A percentile compares a stretch with the other conserved stretches of the same genome.
These are phyloP conservation scores for Aquatica leii DNA, from an alignment of 2,888 invertebrate species.

Conservation along the genomic window DNA sequence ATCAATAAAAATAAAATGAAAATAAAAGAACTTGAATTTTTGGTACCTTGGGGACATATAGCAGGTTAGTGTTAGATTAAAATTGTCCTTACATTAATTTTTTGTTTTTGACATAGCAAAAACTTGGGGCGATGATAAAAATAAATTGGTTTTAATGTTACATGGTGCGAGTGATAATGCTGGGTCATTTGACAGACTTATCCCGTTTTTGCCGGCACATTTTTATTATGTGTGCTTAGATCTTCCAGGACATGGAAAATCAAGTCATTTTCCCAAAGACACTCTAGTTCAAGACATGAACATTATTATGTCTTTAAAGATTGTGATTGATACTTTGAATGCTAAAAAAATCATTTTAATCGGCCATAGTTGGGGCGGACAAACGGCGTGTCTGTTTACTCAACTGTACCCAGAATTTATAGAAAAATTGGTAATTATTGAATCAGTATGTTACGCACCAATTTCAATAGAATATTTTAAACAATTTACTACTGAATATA, in stretches of 20 bases:
- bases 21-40: constrained; percentile 58
- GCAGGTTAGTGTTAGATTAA: constrained; percentile 53
- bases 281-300: constrained; percentile 58
- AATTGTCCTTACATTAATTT: neutral
- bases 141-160: constrained; percentile 65
- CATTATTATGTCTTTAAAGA: constrained; percentile 55
- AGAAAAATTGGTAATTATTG: constrained; percentile 60
- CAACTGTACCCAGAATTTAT: constrained; percentile 60
- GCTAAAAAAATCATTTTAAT: constrained; percentile 52
- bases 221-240: constrained; percentile 64
- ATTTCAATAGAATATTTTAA: constrained; percentile 45
- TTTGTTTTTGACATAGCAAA: constrained; percentile 62
- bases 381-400: constrained; percentile 56
- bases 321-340: constrained; percentile 51
- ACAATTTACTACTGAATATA: constrained; percentile 51
- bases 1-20: constrained; percentile 38
- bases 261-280: constrained; percentile 62
- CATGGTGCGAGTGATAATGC: constrained; percentile 70
- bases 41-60: constrained; percentile 68
- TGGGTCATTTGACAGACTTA: constrained; percentile 66
- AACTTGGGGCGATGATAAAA: constrained; percentile 67
- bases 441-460: constrained; percentile 54
- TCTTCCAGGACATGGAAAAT: constrained; percentile 69
- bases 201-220: constrained; percentile 63
- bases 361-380: constrained; percentile 63